phyloP scores from a whole-genome alignment of 2,797 vertebrate genomes.

The Oceanodroma leucorhoa region DNA sequence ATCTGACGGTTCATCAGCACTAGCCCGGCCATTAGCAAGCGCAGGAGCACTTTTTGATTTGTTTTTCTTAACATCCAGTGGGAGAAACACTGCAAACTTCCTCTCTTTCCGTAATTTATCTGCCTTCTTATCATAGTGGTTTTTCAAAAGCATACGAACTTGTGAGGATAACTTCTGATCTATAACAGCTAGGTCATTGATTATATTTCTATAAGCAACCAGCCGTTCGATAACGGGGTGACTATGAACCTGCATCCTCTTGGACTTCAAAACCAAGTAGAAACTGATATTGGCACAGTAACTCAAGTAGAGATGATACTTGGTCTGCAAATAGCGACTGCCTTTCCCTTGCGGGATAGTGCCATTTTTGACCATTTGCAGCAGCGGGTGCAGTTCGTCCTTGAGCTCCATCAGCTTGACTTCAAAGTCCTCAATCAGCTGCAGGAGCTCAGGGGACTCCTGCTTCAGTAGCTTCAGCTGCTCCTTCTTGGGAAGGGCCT shows the following conservation, averaged over 20 bases:
- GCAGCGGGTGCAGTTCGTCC: conserved; percentile 87
- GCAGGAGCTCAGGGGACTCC: conserved; percentile 93
- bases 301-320: conserved; percentile 93
- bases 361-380: conserved; percentile 83
- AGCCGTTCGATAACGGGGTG: conserved; percentile 94
- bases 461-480: conserved; percentile 92
- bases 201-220: conserved; percentile 89
- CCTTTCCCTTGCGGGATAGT: conserved; percentile 86
- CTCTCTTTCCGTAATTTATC: conserved; percentile 40
- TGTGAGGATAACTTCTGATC: conserved; percentile 84
- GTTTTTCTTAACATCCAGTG: not conserved
- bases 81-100: conserved; percentile 22
- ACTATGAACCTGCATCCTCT: conserved; percentile 84
- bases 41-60: conserved; percentile 18
- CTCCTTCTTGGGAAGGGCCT: conserved; percentile 88
- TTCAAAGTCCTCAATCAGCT: conserved; percentile 92
- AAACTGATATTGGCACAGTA: conserved; percentile 97
- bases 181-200: conserved; percentile 83
- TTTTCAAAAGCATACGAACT: conserved; percentile 78
- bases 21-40: not conserved
- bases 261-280: conserved; percentile 92
- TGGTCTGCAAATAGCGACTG: conserved; percentile 85
- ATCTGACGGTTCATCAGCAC: not conserved
- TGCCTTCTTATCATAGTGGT: conserved; percentile 45
- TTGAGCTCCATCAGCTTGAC: conserved; percentile 87